Evolutionary conservation across 2,888 invertebrate species (phyloP).

Genomic region (Phrixothrix hirtus): DNA sequence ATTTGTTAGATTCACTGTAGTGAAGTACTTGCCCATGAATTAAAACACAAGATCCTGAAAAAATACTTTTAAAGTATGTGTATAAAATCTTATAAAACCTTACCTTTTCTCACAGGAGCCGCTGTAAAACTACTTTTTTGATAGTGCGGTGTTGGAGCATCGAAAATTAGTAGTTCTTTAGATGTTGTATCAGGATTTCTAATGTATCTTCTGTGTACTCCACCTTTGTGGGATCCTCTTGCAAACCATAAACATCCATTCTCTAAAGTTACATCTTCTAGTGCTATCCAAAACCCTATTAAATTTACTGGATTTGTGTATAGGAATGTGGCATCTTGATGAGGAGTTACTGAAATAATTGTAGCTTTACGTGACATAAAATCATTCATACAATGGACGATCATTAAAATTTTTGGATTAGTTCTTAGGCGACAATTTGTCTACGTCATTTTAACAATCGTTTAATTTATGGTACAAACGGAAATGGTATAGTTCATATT

Average conservation of each 20-base stretch:
- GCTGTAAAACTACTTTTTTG: slow-evolving; percentile 75
- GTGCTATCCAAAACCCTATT: slow-evolving; percentile 93
- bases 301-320: slow-evolving; percentile 80
- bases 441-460: too few species aligned
- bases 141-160: slow-evolving; percentile 69
- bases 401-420: too few species aligned
- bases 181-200: slow-evolving; percentile 70
- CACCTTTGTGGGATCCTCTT: slow-evolving; percentile 87
- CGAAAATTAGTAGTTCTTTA: slow-evolving; percentile 68
- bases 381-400: too few species aligned
- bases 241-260: slow-evolving; percentile 96
- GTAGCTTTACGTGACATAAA: too few species aligned
- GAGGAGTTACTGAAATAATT: slow-evolving; percentile 67
- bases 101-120: slow-evolving; percentile 84
- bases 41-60: slow-evolving; percentile 79
- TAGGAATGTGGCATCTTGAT: slow-evolving; percentile 89
- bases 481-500: too few species aligned
- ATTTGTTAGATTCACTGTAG: slow-evolving; percentile 85
- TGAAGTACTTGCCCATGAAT: slow-evolving; percentile 94
- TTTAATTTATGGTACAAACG: too few species aligned
- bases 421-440: too few species aligned
- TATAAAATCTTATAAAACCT: slow-evolving; percentile 16
- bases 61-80: slow-evolving; percentile 2
- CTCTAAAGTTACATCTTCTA: slow-evolving; percentile 89
- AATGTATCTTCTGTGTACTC: slow-evolving; percentile 71